A percentile compares a stretch with the other conserved stretches of the same genome.
Evolutionary conservation across 2,797 vertebrate species (phyloP).

Genomic region (Lithobates pipiens): DNA sequence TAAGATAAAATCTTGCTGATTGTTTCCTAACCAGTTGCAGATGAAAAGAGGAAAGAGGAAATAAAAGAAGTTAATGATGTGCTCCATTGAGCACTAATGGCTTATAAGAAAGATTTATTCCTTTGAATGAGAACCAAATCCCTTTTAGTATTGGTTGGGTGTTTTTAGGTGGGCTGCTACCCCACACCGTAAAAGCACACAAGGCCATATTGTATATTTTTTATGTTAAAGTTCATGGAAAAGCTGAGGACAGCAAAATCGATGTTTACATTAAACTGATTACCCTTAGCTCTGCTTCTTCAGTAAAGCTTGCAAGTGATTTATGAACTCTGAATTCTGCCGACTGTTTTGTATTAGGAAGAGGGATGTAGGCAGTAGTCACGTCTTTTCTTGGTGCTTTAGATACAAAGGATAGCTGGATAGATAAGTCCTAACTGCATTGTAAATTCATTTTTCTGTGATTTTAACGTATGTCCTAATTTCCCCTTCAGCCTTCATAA

Average conservation of each 20-base stretch:
- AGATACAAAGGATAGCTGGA: neutral
- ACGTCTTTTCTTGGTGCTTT: neutral
- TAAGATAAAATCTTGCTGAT: too few species aligned
- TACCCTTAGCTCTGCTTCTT: neutral
- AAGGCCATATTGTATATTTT: neutral
- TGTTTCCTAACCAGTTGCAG: too few species aligned
- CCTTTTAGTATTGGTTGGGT: neutral
- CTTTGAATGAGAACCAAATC: neutral
- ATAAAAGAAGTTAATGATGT: too few species aligned
- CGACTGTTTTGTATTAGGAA: conserved; percentile 4
- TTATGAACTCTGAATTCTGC: conserved; percentile 4
- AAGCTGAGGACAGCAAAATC: neutral
- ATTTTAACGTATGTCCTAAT: neutral
- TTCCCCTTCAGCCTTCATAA: neutral
- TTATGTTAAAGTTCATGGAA: neutral
- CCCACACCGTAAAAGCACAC: neutral
- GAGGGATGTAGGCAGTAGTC: conserved; percentile 4
- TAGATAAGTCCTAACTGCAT: neutral
- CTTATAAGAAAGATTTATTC: too few species aligned
- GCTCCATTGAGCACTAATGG: too few species aligned
- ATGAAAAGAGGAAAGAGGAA: too few species aligned
- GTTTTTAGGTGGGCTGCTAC: neutral
- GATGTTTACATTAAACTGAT: conserved; percentile 26
- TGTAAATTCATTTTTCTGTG: neutral
- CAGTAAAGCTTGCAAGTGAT: neutral